phyloP scores from a whole-genome alignment of 2,113 vertebrate species.

The Eira barbara region DNA sequence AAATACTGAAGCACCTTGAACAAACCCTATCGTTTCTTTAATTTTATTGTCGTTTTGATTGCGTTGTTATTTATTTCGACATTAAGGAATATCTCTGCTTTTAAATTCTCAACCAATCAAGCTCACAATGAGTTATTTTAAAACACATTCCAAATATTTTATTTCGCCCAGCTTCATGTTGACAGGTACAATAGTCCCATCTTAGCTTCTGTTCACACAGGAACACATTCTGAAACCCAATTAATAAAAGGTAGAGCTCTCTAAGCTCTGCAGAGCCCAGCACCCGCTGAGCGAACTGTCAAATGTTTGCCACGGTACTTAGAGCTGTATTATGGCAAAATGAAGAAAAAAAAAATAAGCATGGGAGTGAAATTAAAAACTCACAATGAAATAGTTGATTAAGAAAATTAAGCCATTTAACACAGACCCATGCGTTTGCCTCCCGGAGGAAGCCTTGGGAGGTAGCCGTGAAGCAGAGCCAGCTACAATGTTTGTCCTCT shows the following conservation, averaged over 20 bases:
- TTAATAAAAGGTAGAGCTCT: conserved; percentile 74
- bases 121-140: conserved; percentile 70
- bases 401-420: conserved; percentile 79
- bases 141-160: conserved; percentile 79
- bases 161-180: conserved; percentile 73
- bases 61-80: conserved; percentile 76
- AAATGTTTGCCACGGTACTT: conserved; percentile 72
- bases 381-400: conserved; percentile 80
- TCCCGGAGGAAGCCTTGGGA: conserved; percentile 62
- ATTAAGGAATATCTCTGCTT: conserved; percentile 65
- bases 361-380: conserved; percentile 79
- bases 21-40: conserved; percentile 19
- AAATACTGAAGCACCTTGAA: conserved; percentile 11
- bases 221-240: conserved; percentile 77
- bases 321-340: conserved; percentile 74
- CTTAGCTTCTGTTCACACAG: conserved; percentile 72
- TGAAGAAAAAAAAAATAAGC: conserved; percentile 74
- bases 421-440: conserved; percentile 48
- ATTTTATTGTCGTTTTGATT: conserved; percentile 61
- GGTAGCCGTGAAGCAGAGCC: conserved; percentile 47
- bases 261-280: conserved; percentile 65
- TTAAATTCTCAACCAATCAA: conserved; percentile 66
- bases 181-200: conserved; percentile 76
- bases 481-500: conserved; percentile 38
- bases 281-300: conserved; percentile 77